Evolutionary conservation across 2,113 vertebrate genomes (phyloP), one percentile per base, ranked within the genome.

Genomic region (Bambusicola thoracicus): DNA sequence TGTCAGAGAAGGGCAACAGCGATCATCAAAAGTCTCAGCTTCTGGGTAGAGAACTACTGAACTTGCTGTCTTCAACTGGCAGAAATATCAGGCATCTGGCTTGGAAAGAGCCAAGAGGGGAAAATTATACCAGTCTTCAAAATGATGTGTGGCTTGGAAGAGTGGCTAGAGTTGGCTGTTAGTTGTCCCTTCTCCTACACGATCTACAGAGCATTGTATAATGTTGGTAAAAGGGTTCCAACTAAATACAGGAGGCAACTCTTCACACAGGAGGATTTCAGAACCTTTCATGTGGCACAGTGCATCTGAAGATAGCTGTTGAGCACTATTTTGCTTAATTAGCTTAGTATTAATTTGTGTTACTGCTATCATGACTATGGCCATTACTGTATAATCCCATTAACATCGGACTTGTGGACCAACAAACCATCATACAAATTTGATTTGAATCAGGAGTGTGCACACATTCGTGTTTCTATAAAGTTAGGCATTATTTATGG

Each of bases 241-340:
- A 10, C 25, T 40, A 8, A 36, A 13, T 36, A 3, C 19, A 63
- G 36, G 63, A 84, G 51, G 46, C 29, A 67, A 9, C 27, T 73
- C 13, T 63, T 49, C n/a, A 48, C 3, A 1, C 6, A 38, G 38
- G 8, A 51, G 48, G 5, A 44, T 62, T 66, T 18, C 56, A 75
- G 56, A 72, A 36, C 11, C 5, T 85, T 34, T 49, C 43, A 7
- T n/a, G 21, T 67, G 40, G 22, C 3, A 0, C 1, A 0, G 19
- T 67, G 20, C 16, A 38, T 85, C 41, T 40, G 49, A 22, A 32
- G 46, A 30, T 80, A 49, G 38, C 15, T 72, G 19, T 38, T 76
- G 48, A 77, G 11, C 11, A 24, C 69, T 49, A 21, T 55, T 76
- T 66, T 32, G 17, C 56, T 8, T 62, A 56, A 67, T 49, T 44